Base-by-base conservation (phyloP, 2,888 invertebrate species). In the Alviniconcha strummeri region DNA sequence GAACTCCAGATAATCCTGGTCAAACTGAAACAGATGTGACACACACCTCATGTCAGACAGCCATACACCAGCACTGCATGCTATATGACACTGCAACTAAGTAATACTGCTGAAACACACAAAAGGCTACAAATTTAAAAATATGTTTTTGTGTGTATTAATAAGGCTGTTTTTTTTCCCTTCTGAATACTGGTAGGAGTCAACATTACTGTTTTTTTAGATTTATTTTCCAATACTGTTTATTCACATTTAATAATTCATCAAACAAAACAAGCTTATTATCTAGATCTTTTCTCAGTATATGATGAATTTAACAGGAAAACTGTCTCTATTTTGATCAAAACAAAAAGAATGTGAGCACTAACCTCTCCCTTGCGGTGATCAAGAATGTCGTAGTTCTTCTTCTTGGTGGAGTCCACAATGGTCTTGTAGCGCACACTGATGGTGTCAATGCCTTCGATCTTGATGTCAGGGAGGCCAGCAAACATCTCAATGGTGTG, bases 321-420 rank as follows among this genome's bases (percentile, higher is more conserved):
- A 36, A 36, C 36, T 36, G 36, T 36, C 36, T 36, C 36, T 60
- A 13, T 60, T 8, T 60, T 60, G 60, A 60, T 60, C 9, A 13
- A 60, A 60, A 60, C 8, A 60, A 11, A 60, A 60, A 60, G 36
- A 36, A 3, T 36, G 36, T 74, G 11, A 36, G 15, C 9, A 79
- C 82, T 84, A 84, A 92, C 93, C 88, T 97, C 97, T 0, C 95
- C 94, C 93, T 98, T 98, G 85, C 98, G 95, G 92, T 98, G 97
- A 94, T 98, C 98, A 69, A 98, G 94, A 91, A 98, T 97, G 91
- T 99, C 98, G 92, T 98, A 98, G 82, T 96, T 96, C 93, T 97
- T 97, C 67, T 96, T 96, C 52, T 97, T 96, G 0, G 97, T 96
- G 0, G 96, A 95, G 87, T 96, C 96, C 90, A 97, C 97, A 0